Evolutionary conservation across 2,888 invertebrate species (phyloP).

Genomic region (Odontocerum albicorne): DNA sequence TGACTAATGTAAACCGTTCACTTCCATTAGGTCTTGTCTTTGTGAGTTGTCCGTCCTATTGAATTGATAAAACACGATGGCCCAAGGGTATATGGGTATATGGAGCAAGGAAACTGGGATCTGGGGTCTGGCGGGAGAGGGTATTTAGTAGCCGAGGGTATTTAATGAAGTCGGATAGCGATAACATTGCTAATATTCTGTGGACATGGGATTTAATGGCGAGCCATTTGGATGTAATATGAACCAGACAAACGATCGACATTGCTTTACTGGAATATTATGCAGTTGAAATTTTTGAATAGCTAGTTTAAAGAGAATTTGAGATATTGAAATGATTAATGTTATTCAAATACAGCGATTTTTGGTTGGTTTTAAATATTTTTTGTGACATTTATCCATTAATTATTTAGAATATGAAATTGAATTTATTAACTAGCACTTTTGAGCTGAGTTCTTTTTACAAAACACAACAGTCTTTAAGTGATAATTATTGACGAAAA

Average conservation of each 20-base stretch:
- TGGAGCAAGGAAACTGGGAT: background rate
- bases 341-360: background rate
- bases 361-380: too few species aligned
- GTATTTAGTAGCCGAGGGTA: conserved; percentile 2
- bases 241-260: too few species aligned
- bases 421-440: too few species aligned
- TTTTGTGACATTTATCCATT: too few species aligned
- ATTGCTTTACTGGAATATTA: too few species aligned
- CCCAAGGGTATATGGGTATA: conserved; percentile 5
- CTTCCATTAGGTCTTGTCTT: conserved; percentile 1
- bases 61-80: conserved; percentile 22
- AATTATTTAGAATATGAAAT: too few species aligned
- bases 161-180: conserved; percentile 24
- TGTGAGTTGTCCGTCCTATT: conserved; percentile 3
- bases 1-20: background rate
- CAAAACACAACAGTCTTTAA: too few species aligned
- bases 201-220: conserved; percentile 23
- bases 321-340: conserved; percentile 4
- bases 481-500: too few species aligned
- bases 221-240: conserved; percentile 11
- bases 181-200: conserved; percentile 27
- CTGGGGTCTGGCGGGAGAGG: background rate
- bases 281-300: too few species aligned
- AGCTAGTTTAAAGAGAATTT: too few species aligned
- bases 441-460: too few species aligned